These are phyloP conservation scores for Chlamydotis undulata DNA, from an alignment of 2,113 vertebrate species.

Conservation along the genomic window DNA sequence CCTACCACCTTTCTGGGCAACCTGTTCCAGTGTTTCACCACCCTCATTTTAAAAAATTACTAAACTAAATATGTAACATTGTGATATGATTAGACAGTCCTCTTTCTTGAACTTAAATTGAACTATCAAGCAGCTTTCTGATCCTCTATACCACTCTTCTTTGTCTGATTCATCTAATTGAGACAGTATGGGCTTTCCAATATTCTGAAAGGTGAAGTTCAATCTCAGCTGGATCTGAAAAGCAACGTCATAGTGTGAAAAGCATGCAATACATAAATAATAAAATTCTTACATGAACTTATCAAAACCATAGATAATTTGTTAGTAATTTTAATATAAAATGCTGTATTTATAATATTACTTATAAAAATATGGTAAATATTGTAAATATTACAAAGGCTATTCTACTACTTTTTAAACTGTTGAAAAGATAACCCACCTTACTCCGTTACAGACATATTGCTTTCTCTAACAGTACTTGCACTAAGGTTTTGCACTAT, in stretches of 20 bases:
- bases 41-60: too few species aligned
- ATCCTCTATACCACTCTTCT: not conserved
- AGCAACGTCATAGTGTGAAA: not conserved
- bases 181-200: not conserved
- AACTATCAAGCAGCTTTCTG: not conserved
- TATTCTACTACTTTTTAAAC: not conserved
- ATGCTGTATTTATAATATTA: not conserved
- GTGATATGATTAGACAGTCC: not conserved
- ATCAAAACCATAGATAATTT: not conserved
- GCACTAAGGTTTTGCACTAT: not conserved
- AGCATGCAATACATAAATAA: not conserved
- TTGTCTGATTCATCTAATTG: not conserved
- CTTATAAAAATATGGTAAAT: not conserved
- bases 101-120: not conserved
- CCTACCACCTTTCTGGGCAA: too few species aligned
- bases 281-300: not conserved
- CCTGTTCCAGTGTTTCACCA: too few species aligned
- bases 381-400: not conserved
- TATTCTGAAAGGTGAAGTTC: not conserved
- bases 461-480: not conserved
- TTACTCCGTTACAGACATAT: not conserved
- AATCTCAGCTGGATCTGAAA: not conserved
- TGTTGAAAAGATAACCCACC: not conserved
- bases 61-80: not conserved
- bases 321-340: not conserved